Conservation (phyloP, 2,888 invertebrate species). For the Leptopilina drosophilae region DNA sequence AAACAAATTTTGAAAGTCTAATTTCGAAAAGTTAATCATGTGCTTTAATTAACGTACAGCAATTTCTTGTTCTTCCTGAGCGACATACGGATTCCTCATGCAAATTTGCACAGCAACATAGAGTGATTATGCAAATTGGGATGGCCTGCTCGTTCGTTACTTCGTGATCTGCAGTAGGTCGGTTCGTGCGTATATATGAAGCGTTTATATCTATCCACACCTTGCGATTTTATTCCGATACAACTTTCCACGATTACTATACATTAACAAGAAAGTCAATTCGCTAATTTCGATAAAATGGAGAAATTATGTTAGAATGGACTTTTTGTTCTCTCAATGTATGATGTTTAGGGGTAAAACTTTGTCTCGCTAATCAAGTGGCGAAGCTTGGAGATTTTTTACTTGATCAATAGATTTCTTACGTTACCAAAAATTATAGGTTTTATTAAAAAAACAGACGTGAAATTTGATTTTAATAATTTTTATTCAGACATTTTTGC, state of each 20-base stretch:
- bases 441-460: too few relatives aligned
- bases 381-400: not conserved
- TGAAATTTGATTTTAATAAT: too few relatives aligned
- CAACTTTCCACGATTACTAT: not conserved
- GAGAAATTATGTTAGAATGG: not conserved
- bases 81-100: conserved; percentile 57
- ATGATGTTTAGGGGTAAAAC: not conserved
- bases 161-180: conserved; percentile 45
- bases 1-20: conserved; percentile 20
- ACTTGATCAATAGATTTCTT: too few relatives aligned
- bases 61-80: conserved; percentile 32
- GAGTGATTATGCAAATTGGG: conserved; percentile 61
- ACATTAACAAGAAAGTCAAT: not conserved
- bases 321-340: not conserved
- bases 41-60: conserved; percentile 19
- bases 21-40: conserved; percentile 33
- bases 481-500: too few relatives aligned
- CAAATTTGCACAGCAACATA: conserved; percentile 58
- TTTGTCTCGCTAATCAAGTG: too few relatives aligned
- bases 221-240: conserved; percentile 8
- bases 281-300: not conserved
- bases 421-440: too few relatives aligned
- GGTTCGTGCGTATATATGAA: conserved; percentile 9
- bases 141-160: conserved; percentile 22
- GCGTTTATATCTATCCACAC: not conserved